Base-by-base conservation (phyloP, 2,797 vertebrate species). In the Huso huso region DNA sequence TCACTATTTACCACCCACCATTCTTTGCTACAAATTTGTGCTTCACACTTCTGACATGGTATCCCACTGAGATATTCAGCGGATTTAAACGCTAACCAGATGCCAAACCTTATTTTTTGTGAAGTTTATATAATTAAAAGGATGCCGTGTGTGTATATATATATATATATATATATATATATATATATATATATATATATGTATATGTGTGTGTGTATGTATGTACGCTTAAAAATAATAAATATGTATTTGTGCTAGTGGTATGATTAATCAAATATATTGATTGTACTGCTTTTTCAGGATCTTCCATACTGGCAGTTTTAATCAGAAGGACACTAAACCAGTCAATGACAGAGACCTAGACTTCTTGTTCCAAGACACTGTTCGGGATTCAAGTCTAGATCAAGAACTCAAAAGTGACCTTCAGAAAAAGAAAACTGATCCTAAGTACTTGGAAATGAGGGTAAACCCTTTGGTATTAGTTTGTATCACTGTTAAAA, bases 391-490 rank as follows among this genome's bases (percentile, higher is more conserved):
- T 68, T n/a, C 72, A 70, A 78, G 77, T 53, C 81, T 95, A 75
- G 94, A 98, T 65, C 87, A 91, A 13, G 76, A 82, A 2, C 87
- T 98, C 62, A 82, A 87, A 72, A 89, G 86, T 79, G 93, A 97
- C 67, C 76, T 94, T 68, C 83, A 83, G 69, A 89, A 74, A 75
- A 98, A 96, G 77, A 89, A 68, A 70, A 81, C 79, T 6, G 84
- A 93, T 67, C 68, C 74, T 37, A 92, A 85, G 77, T 98, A 95
- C 66, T 83, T 85, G 76, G 95, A 98, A 71, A 96, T 99, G 95
- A 86, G 97, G 93, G 96, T 98, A 82, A 81, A 86, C 69, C 10
- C 63, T 18, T 10, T 48, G 51, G 51, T 8, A 52, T 50, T 52
- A 11, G 12, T 12, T 51, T 11, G 64, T 66, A 62, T 49, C 23